Conservation (phyloP, 2,888 invertebrate genomes). For the Calliscelio sp. region DNA sequence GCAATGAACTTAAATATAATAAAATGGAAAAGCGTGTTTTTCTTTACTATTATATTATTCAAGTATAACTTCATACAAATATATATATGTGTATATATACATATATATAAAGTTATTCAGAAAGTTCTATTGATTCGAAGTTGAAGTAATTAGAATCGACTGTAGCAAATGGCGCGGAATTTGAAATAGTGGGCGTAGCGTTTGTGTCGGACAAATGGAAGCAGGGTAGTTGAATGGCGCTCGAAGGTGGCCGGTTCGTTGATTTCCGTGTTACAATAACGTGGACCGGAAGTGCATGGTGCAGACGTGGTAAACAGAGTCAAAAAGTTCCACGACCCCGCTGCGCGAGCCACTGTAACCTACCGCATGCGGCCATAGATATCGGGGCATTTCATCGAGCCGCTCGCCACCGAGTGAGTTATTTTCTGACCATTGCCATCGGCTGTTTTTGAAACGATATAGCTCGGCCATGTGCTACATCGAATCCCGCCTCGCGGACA, state of each 20-base stretch:
- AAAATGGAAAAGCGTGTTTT: too few species aligned
- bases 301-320: slow-evolving; percentile 63
- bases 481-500: slow-evolving; percentile 44
- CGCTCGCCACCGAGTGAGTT: slow-evolving; percentile 76
- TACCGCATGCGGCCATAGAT: slow-evolving; percentile 53
- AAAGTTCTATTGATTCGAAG: too few species aligned
- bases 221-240: neutral
- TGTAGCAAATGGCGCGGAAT: slow-evolving; percentile 44
- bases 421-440: slow-evolving; percentile 80
- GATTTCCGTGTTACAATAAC: slow-evolving; percentile 50
- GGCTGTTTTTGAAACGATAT: slow-evolving; percentile 71
- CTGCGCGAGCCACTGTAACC: slow-evolving; percentile 49
- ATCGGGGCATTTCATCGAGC: slow-evolving; percentile 71
- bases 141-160: slow-evolving; percentile 14
- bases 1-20: too few species aligned
- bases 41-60: too few species aligned
- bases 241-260: slow-evolving; percentile 13
- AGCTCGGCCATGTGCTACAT: slow-evolving; percentile 67
- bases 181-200: slow-evolving; percentile 37
- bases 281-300: slow-evolving; percentile 50
- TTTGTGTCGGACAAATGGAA: slow-evolving; percentile 10
- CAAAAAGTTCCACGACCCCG: slow-evolving; percentile 71
- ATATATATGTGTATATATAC: too few species aligned
- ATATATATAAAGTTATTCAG: too few species aligned
- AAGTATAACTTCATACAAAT: too few species aligned